Percentiles rank a stretch among this genome's conserved stretches.
Evolutionary conservation across 2,113 vertebrate genomes (phyloP).

Genomic region (Brienomyrus longianalis): DNA sequence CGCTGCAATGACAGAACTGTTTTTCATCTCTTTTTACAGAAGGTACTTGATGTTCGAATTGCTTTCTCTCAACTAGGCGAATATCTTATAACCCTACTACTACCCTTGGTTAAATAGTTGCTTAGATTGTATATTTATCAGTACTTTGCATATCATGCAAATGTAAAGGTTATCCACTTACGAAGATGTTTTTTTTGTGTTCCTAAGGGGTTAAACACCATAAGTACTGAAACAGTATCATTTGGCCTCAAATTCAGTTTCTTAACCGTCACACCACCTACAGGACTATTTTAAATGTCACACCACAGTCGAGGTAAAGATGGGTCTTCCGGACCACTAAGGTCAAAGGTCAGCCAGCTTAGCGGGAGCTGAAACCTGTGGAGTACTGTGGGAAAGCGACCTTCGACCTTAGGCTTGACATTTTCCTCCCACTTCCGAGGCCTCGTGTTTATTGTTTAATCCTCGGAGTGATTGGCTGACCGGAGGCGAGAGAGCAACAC

Average conservation of each 20-base stretch:
- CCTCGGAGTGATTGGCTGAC: neutral
- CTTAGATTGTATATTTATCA: neutral
- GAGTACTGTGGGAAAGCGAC: conserved; percentile 18
- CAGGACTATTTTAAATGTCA: neutral
- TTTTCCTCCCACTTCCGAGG: conserved; percentile 6
- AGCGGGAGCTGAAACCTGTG: neutral
- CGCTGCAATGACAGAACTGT: neutral
- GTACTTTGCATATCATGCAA: neutral
- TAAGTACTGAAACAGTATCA: neutral
- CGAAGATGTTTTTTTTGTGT: neutral
- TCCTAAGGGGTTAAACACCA: neutral
- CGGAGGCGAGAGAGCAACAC: neutral
- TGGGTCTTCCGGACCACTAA: neutral
- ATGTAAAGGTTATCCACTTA: neutral
- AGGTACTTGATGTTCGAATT: neutral
- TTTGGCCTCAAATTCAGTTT: neutral
- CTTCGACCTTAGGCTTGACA: neutral
- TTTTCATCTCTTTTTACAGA: neutral
- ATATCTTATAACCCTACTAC: neutral
- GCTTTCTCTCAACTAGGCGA: neutral
- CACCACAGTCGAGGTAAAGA: neutral
- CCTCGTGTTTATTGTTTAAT: conserved; percentile 20
- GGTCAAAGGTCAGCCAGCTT: neutral
- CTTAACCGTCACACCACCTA: neutral
- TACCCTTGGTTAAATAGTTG: neutral